Percentiles rank a stretch among this genome's conserved stretches.
Conservation (phyloP, 2,888 invertebrate genomes). For the Villa cingulata region DNA sequence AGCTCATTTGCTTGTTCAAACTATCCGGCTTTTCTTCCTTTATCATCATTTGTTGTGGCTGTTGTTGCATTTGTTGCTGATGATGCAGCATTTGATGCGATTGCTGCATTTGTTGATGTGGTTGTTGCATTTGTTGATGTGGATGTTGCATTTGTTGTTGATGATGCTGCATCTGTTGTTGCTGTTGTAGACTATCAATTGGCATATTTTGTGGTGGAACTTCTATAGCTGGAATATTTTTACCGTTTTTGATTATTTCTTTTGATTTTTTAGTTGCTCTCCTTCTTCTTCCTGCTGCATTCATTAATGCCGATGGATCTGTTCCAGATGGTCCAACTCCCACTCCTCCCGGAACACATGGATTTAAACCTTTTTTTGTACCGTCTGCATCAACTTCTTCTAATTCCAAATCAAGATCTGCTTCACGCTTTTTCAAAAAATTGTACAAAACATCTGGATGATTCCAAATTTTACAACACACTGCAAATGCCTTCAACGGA, state of each 20-base stretch:
- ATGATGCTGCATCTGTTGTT: constrained; percentile 10
- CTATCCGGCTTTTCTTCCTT: neutral
- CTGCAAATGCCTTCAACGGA: constrained; percentile 94
- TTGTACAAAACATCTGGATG: constrained; percentile 86
- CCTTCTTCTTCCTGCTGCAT: constrained; percentile 3
- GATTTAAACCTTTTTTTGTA: neutral
- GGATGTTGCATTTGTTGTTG: neutral
- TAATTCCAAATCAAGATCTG: constrained; percentile 63
- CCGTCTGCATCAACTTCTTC: constrained; percentile 51
- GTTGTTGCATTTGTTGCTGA: neutral
- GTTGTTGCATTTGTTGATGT: constrained; percentile 9
- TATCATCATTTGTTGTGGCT: constrained; percentile 6
- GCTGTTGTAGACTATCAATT: neutral
- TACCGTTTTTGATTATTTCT: constrained; percentile 12
- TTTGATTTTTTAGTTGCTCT: constrained; percentile 19
- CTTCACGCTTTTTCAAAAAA: constrained; percentile 69
- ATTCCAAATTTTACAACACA: constrained; percentile 97
- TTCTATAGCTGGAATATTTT: constrained; percentile 38
- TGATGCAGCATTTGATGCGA: neutral
- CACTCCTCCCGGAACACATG: neutral
- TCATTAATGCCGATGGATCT: neutral
- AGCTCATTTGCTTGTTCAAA: neutral
- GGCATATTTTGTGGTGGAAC: constrained; percentile 34
- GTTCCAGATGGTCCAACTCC: neutral
- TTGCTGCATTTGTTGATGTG: neutral